Base-by-base conservation (phyloP, 2,888 invertebrate genomes). In the Tromatobia lineatoria region DNA sequence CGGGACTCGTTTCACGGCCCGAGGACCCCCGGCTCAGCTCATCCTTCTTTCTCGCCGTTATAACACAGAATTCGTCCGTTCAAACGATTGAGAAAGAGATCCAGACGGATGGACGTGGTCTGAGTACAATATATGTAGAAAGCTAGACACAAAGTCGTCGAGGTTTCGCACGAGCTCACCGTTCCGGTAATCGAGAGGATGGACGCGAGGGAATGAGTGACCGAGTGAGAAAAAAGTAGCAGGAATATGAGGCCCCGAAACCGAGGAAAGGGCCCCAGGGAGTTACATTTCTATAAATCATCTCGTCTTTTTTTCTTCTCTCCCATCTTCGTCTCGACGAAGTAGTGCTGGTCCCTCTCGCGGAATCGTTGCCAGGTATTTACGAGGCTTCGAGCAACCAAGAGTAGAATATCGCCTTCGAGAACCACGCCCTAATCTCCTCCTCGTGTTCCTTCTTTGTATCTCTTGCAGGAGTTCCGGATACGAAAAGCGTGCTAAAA, bases 241-340 rank as follows among this genome's bases (percentile, higher is more conserved):
- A 52, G 38, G 83, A 78, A 77, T 74, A 74, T 64, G 67, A 29
- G 77, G 66, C 29, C 59, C 80, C 74, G 45, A 69, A 78, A 74
- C 67, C 54, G 47, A 74, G 77, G 78, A 78, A 25, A 50, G 70
- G 81, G 69, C 77, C 59, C 64, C 77, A 90, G 90, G 89, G 91
- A 11, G 90, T 91, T 91, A 91, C 90, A 91, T 92, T 93, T 93
- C 93, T 92, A 93, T 93, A 93, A 93, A 93, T 93, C 93, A 93
- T 93, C 88, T 90, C 73, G 87, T 88, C 71, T 86, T 89, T 88
- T 89, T 89, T 89, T 70, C 78, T 47, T 57, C 57, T 69, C n/a
- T 61, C 57, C 74, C 67, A 57, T 71, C 76, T 47, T 73, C 59
- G 57, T 73, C 52, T 34, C 38, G 47, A n/a, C 57, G 47, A 47